Base-by-base conservation (phyloP, 2,888 invertebrate genomes). In the Caenorhabditis japonica region DNA sequence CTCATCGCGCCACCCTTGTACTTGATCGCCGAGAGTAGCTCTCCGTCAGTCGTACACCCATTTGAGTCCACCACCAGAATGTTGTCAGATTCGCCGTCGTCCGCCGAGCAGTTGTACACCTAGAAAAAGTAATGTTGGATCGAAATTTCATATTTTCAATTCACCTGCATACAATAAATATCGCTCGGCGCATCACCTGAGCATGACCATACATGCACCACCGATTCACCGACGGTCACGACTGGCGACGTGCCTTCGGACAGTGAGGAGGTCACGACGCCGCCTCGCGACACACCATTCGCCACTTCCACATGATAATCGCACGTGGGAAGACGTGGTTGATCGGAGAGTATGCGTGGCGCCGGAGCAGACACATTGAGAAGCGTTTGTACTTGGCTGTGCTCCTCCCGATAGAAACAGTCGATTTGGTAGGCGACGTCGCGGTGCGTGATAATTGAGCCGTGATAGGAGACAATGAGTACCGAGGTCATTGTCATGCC, bases 361-460 rank as follows among this genome's bases (percentile, higher is more conserved):
- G 27, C 52, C 23, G 74, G 68, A 8, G 74, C 68, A 12, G 61
- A 58, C 13, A 74, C 74, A 34, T 61, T 68, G 19, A 74, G 41
- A 34, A 61, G 36, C 3, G 74, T 66, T 21, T 74, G 46, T 23
- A 74, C 74, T 39, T 39, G 21, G 58, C 68, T 69, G 34, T 59
- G 46, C 34, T 74, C 61, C 34, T 74, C 74, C 17, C 60, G 41
- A 21, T 74, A 74, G 38, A 74, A 74, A 36, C 74, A 74, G 34
- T 74, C 74, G 41, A 74, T 58, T 34, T 74, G 68, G 43, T 74
- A 74, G 15, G 74, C 68, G 23, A 69, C 58, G 47, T 74, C 74
- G 17, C 59, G 52, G 43, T 74, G 74, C 3, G 74, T 74, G 46
- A 74, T 74, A 3, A 74, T 74, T 13, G 68, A 46, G 25, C 74